Conservation (phyloP, 1,140 invertebrate genomes). For the Ditylenchus dipsaci region DNA sequence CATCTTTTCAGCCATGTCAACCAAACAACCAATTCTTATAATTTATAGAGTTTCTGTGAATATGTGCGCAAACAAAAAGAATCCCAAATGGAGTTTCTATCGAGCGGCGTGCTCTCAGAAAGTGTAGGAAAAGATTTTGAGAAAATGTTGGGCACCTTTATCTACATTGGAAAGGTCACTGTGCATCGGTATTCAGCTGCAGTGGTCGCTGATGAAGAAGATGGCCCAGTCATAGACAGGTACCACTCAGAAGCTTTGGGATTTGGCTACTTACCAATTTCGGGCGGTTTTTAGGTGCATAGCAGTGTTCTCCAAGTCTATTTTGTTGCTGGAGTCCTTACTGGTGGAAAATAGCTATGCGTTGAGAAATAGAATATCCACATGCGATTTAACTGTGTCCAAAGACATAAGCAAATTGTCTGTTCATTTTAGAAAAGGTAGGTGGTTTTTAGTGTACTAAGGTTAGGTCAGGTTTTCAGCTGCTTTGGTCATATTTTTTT, state of each 20-base stretch:
- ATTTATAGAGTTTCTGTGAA: conserved; percentile 72
- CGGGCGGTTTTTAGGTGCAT: conserved; percentile 36
- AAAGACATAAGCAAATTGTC: conserved; percentile 8
- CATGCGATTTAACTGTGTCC: background rate
- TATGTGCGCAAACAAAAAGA: conserved; percentile 86
- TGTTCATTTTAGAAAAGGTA: conserved; percentile 25
- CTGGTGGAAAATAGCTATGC: conserved; percentile 8
- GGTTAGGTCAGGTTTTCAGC: too few species aligned
- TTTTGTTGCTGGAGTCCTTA: conserved; percentile 31
- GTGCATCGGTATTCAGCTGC: conserved; percentile 58
- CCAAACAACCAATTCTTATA: too few species aligned
- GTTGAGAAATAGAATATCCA: conserved; percentile 22
- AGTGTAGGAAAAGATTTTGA: conserved; percentile 58
- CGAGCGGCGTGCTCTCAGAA: conserved; percentile 75
- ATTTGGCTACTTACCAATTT: background rate
- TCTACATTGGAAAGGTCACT: conserved; percentile 71
- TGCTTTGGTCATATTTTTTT: too few species aligned
- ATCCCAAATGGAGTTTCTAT: conserved; percentile 86
- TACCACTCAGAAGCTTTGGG: background rate
- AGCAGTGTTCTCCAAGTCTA: conserved; percentile 30
- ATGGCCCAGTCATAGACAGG: conserved; percentile 65
- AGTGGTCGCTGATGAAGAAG: conserved; percentile 50
- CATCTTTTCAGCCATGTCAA: conserved; percentile 57
- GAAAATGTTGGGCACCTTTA: conserved; percentile 61
- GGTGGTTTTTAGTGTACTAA: background rate